Evolutionary conservation across 2,888 invertebrate genomes (phyloP), one percentile per base, ranked within the genome.

Genomic region (Prenolepis imparis): DNA sequence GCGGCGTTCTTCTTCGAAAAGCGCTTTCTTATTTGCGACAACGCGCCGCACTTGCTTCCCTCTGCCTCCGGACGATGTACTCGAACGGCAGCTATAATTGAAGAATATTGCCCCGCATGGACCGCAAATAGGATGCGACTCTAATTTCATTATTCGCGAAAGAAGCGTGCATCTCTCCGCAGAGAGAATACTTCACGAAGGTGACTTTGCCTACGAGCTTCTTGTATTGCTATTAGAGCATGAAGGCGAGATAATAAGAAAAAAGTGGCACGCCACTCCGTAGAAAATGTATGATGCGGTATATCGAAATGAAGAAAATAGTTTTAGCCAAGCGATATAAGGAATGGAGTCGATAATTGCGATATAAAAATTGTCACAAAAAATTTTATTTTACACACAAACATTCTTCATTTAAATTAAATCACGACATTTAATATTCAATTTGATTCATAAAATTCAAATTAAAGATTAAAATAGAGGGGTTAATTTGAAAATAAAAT

Each of bases 61-160:
- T 44, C 21, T 68, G 15, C 55, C 70, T 41, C 28, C 77, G 55
- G 57, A 52, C 59, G 57, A 59, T 55, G 81, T 74, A 85, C 88
- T 87, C 85, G 85, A 86, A 84, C 87, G 86, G 84, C 85, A 85
- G 84, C 87, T 84, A 92, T 92, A 91, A 92, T 92, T 92, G 91
- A 90, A 90, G 90, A 91, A 92, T 92, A 92, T 92, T 92, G 90
- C 90, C 77, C 87, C 87, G 88, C 88, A 91, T 90, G 87, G 84
- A 89, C 87, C 87, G 86, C 88, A 91, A 91, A 91, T 91, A 89
- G 89, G 86, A 92, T 87, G 83, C 90, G 90, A 90, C 87, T 92
- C 89, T 91, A 90, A 91, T 92, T 92, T 92, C 91, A 91, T 91
- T 90, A 91, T 83, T 83, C 86, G 80, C 63, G 75, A 84, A 82